These are phyloP conservation scores for Limosa lapponica DNA, from an alignment of 2,797 vertebrate species.

Conservation along the genomic window DNA sequence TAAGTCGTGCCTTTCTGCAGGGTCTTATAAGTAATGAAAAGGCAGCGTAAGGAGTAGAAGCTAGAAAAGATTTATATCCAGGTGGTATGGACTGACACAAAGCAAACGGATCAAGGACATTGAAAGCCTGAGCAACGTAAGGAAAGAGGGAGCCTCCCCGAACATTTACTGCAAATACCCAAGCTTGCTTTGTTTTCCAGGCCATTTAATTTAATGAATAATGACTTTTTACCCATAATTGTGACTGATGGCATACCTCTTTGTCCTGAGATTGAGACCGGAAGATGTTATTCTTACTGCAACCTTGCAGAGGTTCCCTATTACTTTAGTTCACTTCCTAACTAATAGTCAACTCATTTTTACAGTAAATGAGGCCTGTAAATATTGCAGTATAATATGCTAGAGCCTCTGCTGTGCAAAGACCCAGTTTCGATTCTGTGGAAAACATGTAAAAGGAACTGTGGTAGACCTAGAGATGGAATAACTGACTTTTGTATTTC, in stretches of 20 bases:
- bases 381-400: not conserved
- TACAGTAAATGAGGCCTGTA: not conserved
- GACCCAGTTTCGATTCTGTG: not conserved
- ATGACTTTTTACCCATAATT: slow-evolving; percentile 15
- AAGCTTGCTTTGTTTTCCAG: slow-evolving; percentile 29
- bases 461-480: not conserved
- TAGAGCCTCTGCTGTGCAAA: not conserved
- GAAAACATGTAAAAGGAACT: not conserved
- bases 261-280: not conserved
- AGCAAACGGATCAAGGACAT: not conserved
- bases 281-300: not conserved
- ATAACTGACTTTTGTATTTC: not conserved
- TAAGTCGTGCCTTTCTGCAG: not conserved
- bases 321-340: not conserved
- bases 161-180: not conserved
- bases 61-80: not conserved
- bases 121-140: not conserved
- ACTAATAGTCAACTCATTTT: not conserved
- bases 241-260: not conserved
- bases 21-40: slow-evolving; percentile 1
- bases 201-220: slow-evolving; percentile 21
- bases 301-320: not conserved
- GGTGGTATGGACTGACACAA: not conserved
- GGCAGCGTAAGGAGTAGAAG: not conserved
- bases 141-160: not conserved